Evolutionary conservation across 2,797 vertebrate genomes (phyloP), one percentile per base, ranked within the genome.

Genomic region (Todus mexicanus): DNA sequence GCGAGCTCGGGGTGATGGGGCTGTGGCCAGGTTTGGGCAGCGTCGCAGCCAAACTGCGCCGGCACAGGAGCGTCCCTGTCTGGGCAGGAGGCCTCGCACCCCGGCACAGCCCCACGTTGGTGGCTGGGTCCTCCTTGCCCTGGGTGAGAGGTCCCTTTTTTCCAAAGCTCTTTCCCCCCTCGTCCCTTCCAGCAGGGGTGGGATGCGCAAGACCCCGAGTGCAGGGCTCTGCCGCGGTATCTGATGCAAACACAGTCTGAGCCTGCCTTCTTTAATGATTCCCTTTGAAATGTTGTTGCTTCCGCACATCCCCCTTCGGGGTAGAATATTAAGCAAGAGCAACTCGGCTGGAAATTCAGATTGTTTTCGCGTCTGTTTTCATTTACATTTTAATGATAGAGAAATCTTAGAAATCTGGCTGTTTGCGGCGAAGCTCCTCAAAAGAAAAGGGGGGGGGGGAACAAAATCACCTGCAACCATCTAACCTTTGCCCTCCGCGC

Each of bases 321-420:
- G 95, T 81, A 96, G 94, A 96, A 97, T 96, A 97, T 97, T 96
- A 97, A 97, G 94, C 87, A 96, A 96, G 95, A 97, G 94, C 93
- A 93, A 93, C 95, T 96, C 93, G 84, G 94, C 92, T 96, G 95
- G 96, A 96, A 97, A 97, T 96, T 94, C 96, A 96, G 95, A 96
- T 97, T 94, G 94, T 94, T 93, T 95, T 96, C 81, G 84, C 88
- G 91, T 93, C 95, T 96, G 95, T 95, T 96, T 97, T 94, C 92
- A 96, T 96, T 96, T 97, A 94, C 94, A 96, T 96, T 97, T 96
- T 96, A 93, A 96, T 94, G 96, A 93, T 69, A 43, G 83, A 72
- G 78, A 81, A 77, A 77, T 85, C 31, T 66, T 51, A 82, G 90
- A 70, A 88, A 92, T 77, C 7, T 18, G 70, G 74, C 83, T 94